Evolutionary conservation across 2,113 vertebrate species (phyloP), one percentile per base, ranked within the genome.

Genomic region (Cololabis saira): DNA sequence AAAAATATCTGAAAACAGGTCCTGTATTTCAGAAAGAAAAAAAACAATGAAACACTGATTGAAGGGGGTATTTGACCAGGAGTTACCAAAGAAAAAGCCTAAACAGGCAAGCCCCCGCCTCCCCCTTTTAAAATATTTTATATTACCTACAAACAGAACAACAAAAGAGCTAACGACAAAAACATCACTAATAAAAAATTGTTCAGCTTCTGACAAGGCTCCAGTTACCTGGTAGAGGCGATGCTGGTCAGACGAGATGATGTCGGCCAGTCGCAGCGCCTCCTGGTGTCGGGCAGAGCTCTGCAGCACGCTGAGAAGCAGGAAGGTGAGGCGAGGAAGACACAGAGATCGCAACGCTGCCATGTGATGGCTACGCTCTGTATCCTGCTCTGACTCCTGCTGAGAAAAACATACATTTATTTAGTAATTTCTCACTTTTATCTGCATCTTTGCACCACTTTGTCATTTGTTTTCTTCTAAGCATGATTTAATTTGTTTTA

Each of bases 281-380:
- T 99, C 97, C 89, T 97, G 96, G 76, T 97, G 95, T 51, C 96
- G 94, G 11, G 93, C 91, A 0, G 96, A 97, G 55, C 91, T 95
- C 42, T 98, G 96, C 18, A 99, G 70, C 43, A 99, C 95, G 0
- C 93, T 97, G 65, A 98, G 95, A 71, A 99, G 92, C 56, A 99
- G 66, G 55, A 98, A 98, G 64, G 92, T 94, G 91, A 98, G 92
- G 77, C 94, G 94, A 0, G 98, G 97, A 74, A 99, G 92, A 56
- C 97, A 99, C 16, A 98, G 93, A 22, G 93, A 94, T 0, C 97
- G 93, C 69, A 99, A 65, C 67, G 93, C 83, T 10, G 81, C 59
- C 96, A 98, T 97, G 78, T 99, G 97, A 74, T 96, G 95, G 1
- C 83, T 60, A 40, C 97, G 94, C 56, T 98, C 97, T 0, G 93